A percentile compares a stretch with the other conserved stretches of the same genome.
Evolutionary conservation across 2,113 vertebrate species (phyloP).

Genomic region (Atlantisia rogersi): DNA sequence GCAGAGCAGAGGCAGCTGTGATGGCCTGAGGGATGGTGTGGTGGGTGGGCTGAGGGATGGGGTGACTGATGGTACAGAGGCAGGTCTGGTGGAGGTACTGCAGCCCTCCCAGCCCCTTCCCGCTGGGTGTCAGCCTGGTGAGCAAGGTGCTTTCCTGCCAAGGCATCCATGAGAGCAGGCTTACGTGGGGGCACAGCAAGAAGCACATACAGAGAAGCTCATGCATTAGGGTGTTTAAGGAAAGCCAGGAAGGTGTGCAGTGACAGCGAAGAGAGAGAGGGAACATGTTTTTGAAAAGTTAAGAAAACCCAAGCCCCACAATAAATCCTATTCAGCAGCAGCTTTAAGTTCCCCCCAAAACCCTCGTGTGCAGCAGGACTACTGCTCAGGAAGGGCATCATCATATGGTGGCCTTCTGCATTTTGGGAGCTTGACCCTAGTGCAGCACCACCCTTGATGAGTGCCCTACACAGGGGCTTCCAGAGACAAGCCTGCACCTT

Average conservation of each 20-base stretch:
- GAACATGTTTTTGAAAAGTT: background rate
- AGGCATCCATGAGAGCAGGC: fast-evolving
- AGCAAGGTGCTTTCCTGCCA: background rate
- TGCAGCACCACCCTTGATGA: background rate
- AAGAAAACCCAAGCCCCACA: background rate
- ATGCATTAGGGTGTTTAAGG: background rate
- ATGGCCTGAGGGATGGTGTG: background rate
- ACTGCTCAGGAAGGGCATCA: background rate
- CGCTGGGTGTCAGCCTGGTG: background rate
- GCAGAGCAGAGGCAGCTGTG: background rate
- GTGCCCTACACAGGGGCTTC: background rate
- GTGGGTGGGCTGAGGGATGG: background rate
- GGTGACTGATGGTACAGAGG: background rate
- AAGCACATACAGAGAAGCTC: background rate
- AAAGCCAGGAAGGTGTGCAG: background rate
- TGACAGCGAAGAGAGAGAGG: too few relatives aligned
- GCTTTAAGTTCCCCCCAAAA: background rate
- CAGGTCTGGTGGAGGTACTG: background rate
- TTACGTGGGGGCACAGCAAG: background rate
- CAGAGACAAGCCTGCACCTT: background rate
- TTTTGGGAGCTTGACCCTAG: background rate
- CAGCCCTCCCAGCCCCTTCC: background rate
- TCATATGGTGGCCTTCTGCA: background rate
- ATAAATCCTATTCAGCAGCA: background rate
- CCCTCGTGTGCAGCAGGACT: fast-evolving